phyloP scores from a whole-genome alignment of 37 sponge, comb jelly and placozoan genomes.

The Cladorhizidae sp. region DNA sequence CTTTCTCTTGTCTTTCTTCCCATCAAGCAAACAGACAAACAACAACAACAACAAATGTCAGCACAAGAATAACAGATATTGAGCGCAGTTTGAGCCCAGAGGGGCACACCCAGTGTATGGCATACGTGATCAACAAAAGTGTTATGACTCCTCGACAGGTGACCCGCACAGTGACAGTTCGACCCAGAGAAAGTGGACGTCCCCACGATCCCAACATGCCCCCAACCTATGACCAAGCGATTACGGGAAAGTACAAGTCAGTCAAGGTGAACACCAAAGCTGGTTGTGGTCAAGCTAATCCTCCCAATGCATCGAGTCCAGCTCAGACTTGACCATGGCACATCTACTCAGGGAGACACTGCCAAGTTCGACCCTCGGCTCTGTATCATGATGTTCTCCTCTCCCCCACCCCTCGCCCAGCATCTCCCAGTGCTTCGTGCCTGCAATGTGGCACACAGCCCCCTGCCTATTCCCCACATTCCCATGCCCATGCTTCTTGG shows the following conservation, averaged over 20 bases:
- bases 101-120: constrained; percentile 29
- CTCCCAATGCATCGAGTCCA: background rate
- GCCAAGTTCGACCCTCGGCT: background rate
- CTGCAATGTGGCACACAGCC: background rate
- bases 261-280: constrained; percentile 33
- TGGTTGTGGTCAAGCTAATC: background rate
- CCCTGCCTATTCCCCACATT: constrained; percentile 15
- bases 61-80: too few species aligned
- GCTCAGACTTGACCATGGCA: background rate
- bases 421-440: too few species aligned
- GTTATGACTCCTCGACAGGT: constrained; percentile 17
- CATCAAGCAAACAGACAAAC: too few species aligned
- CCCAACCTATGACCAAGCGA: constrained; percentile 53
- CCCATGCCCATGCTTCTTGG: background rate
- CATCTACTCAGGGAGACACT: background rate
- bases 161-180: constrained; percentile 31
- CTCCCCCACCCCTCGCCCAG: background rate
- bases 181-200: constrained; percentile 13
- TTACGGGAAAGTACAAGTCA: constrained; percentile 45
- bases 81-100: constrained; percentile 10
- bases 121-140: constrained; percentile 29
- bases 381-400: background rate
- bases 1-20: too few species aligned
- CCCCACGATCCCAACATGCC: constrained; percentile 51
- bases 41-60: too few species aligned